Evolutionary conservation across 2,888 invertebrate genomes (phyloP).

Genomic region (Dryobotodes eremita): DNA sequence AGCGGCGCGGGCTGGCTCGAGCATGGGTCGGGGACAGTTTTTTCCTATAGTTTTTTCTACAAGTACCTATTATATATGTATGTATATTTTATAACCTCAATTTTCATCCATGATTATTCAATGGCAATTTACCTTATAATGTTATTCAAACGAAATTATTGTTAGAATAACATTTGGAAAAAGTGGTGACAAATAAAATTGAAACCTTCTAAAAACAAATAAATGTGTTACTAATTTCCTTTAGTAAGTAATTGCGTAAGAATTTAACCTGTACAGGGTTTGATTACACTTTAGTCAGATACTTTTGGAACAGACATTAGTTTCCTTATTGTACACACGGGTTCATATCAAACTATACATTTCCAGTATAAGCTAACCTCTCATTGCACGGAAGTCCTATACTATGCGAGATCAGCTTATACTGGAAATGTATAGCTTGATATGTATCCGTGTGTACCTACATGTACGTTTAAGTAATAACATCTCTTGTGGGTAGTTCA

Average conservation of each 20-base stretch:
- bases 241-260: not conserved
- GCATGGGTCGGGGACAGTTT: too few relatives aligned
- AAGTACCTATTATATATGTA: too few relatives aligned
- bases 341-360: too few relatives aligned
- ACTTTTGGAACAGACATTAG: not conserved
- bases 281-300: not conserved
- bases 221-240: not conserved
- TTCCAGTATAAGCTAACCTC: too few relatives aligned
- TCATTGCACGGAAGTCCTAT: too few relatives aligned
- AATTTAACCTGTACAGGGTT: not conserved
- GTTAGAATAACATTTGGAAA: not conserved
- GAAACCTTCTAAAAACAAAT: not conserved
- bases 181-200: not conserved
- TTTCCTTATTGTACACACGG: too few relatives aligned
- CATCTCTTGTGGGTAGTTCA: not conserved
- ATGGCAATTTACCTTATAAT: not conserved
- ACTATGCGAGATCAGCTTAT: too few relatives aligned
- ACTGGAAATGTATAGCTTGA: too few relatives aligned
- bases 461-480: slow-evolving; percentile 4
- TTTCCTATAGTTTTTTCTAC: not conserved
- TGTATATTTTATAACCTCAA: not conserved
- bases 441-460: not conserved
- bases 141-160: not conserved
- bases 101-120: not conserved
- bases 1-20: too few relatives aligned